These are phyloP conservation scores for Carcina quercana DNA, from an alignment of 2,888 invertebrate species.

Conservation along the genomic window DNA sequence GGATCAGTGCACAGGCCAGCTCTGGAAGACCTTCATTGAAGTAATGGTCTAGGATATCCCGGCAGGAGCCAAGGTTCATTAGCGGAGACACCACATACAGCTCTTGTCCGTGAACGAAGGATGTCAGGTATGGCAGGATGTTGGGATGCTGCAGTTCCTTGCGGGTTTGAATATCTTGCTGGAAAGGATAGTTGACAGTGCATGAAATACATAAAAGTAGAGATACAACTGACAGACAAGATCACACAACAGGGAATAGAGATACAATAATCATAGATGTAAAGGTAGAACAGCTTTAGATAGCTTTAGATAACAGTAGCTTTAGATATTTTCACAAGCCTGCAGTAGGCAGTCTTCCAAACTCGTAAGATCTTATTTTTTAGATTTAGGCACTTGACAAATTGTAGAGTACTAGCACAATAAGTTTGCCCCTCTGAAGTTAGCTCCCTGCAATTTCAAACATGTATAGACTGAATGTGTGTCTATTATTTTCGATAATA, in stretches of 20 bases:
- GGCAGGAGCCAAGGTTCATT: constrained; percentile 89
- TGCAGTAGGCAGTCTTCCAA: too few relatives aligned
- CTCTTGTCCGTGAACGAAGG: constrained; percentile 85
- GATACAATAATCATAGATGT: background rate
- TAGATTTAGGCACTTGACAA: too few relatives aligned
- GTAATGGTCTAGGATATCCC: constrained; percentile 83
- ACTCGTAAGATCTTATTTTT: too few relatives aligned
- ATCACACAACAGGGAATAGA: too few relatives aligned
- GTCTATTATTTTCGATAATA: too few relatives aligned
- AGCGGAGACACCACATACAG: constrained; percentile 87
- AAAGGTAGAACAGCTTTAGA: background rate
- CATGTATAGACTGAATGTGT: too few relatives aligned
- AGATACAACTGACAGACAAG: background rate
- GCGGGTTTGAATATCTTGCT: constrained; percentile 86
- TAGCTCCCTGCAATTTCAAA: too few relatives aligned
- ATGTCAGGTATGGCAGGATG: constrained; percentile 82
- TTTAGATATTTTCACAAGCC: too few relatives aligned
- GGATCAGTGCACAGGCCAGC: constrained; percentile 83
- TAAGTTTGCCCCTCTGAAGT: too few relatives aligned
- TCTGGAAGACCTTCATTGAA: constrained; percentile 88
- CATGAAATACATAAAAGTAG: background rate
- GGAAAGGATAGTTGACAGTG: constrained; percentile 47
- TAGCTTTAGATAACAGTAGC: background rate
- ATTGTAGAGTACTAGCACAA: too few relatives aligned
- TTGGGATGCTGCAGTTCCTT: constrained; percentile 87